phyloP scores from a whole-genome alignment of 2,888 invertebrate species.

The Teleogryllus oceanicus region DNA sequence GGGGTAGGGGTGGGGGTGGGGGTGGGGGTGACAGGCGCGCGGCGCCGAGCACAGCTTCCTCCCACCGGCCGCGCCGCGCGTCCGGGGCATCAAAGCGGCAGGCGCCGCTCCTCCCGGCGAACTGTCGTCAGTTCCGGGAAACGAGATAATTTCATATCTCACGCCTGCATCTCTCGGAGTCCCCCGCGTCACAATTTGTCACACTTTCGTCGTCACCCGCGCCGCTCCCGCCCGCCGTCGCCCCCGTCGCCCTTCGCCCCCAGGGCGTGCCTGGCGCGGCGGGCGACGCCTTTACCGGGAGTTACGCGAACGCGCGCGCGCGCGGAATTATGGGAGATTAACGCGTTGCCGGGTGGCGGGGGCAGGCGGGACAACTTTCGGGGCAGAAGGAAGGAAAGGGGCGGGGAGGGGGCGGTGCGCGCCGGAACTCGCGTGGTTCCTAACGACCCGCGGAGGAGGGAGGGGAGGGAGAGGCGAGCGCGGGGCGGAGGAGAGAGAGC shows the following conservation, averaged over 20 bases:
- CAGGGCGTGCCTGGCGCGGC: neutral
- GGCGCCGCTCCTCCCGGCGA: neutral
- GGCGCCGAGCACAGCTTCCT: no score
- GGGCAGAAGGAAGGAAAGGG: neutral
- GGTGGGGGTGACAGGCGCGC: no score
- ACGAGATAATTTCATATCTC: conserved; percentile 18
- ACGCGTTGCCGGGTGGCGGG: neutral
- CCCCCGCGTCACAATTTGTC: conserved; percentile 3
- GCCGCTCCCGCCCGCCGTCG: neutral
- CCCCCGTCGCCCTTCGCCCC: neutral
- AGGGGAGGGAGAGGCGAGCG: no score
- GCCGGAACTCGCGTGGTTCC: no score
- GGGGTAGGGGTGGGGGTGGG: no score
- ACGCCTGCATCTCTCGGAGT: conserved; percentile 1
- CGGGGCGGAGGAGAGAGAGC: no score
- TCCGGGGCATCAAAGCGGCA: neutral
- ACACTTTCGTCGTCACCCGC: neutral
- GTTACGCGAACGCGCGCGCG: no score
- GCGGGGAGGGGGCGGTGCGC: neutral
- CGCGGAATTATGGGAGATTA: no score
- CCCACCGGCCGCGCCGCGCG: no score
- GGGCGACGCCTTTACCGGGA: no score
- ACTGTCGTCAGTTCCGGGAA: conserved; percentile 6
- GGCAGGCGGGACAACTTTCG: neutral
- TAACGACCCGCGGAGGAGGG: no score